A percentile compares a stretch with the other conserved stretches of the same genome.
Conservation (phyloP, 2,797 vertebrate species). For the Falco concolor region DNA sequence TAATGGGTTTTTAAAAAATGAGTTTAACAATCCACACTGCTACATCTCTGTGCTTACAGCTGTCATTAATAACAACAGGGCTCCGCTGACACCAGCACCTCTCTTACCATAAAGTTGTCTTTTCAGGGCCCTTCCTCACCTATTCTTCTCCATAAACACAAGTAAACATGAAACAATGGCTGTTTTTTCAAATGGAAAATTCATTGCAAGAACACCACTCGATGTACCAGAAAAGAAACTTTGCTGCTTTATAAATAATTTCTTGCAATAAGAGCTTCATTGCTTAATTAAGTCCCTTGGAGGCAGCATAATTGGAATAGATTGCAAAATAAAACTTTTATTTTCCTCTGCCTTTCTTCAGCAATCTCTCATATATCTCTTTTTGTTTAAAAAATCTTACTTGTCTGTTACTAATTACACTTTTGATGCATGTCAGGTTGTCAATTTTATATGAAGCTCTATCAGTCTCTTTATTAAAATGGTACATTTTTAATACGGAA, state of each 20-base stretch:
- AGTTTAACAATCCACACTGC: not conserved
- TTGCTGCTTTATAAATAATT: not conserved
- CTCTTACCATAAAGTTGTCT: not conserved
- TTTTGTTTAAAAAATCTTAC: not conserved
- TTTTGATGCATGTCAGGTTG: not conserved
- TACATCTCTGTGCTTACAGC: not conserved
- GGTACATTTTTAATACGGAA: not conserved
- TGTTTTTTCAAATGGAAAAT: not conserved
- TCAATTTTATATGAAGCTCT: not conserved
- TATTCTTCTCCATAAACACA: not conserved
- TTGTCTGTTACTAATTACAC: not conserved
- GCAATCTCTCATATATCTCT: not conserved
- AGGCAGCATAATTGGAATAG: not conserved
- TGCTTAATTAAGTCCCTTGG: not conserved
- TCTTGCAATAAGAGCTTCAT: not conserved
- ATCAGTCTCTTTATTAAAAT: not conserved
- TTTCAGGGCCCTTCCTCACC: not conserved
- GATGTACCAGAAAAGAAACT: not conserved
- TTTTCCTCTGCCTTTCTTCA: not conserved
- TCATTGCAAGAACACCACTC: not conserved
- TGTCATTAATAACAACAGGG: not conserved
- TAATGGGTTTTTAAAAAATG: not conserved
- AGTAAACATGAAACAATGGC: not conserved
- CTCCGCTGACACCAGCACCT: not conserved
- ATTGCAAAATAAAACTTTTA: not conserved